Evolutionary conservation across 2,113 vertebrate genomes (phyloP).

Genomic region (Oenanthe melanoleuca): DNA sequence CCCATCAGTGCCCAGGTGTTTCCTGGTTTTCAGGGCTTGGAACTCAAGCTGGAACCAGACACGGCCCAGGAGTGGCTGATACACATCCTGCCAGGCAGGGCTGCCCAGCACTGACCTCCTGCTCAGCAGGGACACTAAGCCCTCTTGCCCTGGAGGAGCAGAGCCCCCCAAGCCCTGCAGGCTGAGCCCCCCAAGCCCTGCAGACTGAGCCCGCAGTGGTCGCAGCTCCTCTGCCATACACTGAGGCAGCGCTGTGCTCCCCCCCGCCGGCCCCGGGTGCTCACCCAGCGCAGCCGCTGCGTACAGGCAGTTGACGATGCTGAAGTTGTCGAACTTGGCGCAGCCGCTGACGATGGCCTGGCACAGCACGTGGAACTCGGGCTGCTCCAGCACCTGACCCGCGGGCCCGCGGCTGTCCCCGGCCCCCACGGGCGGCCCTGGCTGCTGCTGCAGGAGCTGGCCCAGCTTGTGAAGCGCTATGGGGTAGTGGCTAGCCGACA

Average conservation of each 20-base stretch:
- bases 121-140: background rate
- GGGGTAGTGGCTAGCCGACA: constrained; percentile 89
- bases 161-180: background rate
- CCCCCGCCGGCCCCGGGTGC: background rate
- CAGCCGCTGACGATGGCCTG: constrained; percentile 85
- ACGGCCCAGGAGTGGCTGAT: fast-evolving
- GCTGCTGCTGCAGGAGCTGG: constrained; percentile 79
- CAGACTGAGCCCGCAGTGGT: background rate
- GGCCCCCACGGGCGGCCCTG: background rate
- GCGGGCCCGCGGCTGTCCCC: background rate
- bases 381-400: constrained; percentile 75
- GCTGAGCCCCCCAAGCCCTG: background rate
- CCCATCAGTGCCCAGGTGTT: fast-evolving
- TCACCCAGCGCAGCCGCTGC: constrained; percentile 88
- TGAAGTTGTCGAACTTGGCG: constrained; percentile 90
- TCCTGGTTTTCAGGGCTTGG: background rate
- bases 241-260: background rate
- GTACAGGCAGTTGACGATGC: constrained; percentile 90
- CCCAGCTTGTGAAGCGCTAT: constrained; percentile 89
- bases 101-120: fast-evolving
- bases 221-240: background rate
- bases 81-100: background rate
- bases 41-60: background rate
- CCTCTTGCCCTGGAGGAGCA: background rate
- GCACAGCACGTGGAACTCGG: constrained; percentile 86